Base-by-base conservation (phyloP, 2,113 vertebrate species). In the Struthidea cinerea region DNA sequence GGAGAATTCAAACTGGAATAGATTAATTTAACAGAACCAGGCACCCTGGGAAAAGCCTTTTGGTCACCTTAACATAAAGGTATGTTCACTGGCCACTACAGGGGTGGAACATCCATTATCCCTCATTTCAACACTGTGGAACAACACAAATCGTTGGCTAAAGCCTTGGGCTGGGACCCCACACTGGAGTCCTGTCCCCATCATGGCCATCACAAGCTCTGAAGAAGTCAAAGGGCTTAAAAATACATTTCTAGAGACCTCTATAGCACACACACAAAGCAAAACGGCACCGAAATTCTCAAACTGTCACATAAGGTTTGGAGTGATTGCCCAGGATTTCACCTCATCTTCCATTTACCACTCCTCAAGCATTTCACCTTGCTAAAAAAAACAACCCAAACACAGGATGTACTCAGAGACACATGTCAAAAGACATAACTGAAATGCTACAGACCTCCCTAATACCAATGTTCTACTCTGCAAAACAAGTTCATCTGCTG, bases 231-330 rank as follows among this genome's bases (percentile, higher is more conserved):
- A 67, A 85, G 6, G 42, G 2, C 10, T 28, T 39, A 16, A 57
- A 80, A 86, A 1, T 9, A 1, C 24, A 4, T 60, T 86, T 84
- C 46, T 81, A n/a, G 73, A 59, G 59, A 83, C 9, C 16, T 63
- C 11, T 33, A 3, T 7, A 85, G 16, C 16, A 37, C 21, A 18
- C 12, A 28, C 23, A 10, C 4, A 18, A 69, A 80, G 23, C 4
- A 55, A 19, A 8, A 42, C 0, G 0, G 10, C 53, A 7, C 41
- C 28, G 23, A 61, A 77, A 49, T 65, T 39, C 67, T 27, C 2
- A 3, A 69, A 30, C 8, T 74, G 2, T 10, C 49, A 41, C 16
- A 3, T 13, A 37, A 53, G 8, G 3, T 33, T 77, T 55, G 56
- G 44, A 84, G n/a, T 53, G 42, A 32, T 35, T 44, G 42, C 50